Evolutionary conservation across 2,113 vertebrate genomes (phyloP).

Genomic region (Vidua macroura): DNA sequence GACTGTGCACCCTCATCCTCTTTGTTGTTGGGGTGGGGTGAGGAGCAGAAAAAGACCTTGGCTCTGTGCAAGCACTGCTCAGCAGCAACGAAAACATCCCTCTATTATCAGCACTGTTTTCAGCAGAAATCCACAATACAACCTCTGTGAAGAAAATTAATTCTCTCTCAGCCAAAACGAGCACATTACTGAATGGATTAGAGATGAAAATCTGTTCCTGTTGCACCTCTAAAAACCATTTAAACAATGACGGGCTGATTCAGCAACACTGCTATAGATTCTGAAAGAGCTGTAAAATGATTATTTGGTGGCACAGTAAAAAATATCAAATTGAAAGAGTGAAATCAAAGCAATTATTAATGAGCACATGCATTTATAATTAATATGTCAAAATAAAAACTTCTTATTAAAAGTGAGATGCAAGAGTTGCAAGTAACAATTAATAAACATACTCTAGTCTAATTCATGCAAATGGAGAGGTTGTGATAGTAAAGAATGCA

Average conservation of each 20-base stretch:
- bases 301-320: neutral
- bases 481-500: neutral
- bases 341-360: neutral
- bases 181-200: neutral
- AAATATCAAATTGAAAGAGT: neutral
- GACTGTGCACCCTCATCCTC: neutral
- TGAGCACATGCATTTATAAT: neutral
- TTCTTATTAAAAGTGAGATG: neutral
- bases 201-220: neutral
- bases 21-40: accelerated
- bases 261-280: neutral
- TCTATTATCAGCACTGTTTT: neutral
- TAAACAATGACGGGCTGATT: neutral
- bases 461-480: neutral
- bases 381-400: neutral
- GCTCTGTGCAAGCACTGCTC: neutral
- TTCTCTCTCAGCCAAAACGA: neutral
- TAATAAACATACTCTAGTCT: neutral
- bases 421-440: neutral
- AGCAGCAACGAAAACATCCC: neutral
- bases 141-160: neutral
- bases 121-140: neutral
- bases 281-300: neutral
- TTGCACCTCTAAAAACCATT: neutral
- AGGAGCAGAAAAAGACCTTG: neutral